Evolutionary conservation across 2,113 vertebrate species (phyloP).

Genomic region (Neoarius graeffei): DNA sequence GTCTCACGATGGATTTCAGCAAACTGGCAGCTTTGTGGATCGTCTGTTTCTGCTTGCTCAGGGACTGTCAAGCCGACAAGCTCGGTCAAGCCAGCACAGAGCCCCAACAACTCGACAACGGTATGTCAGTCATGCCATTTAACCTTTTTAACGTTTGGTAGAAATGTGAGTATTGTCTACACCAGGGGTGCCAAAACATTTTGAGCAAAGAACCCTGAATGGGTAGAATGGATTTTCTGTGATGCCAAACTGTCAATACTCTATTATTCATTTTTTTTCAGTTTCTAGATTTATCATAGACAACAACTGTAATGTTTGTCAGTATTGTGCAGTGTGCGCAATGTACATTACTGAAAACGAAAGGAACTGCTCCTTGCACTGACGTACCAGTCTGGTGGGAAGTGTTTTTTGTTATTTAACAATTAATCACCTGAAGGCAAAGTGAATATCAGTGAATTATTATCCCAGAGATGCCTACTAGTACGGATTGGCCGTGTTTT

Average conservation of each 20-base stretch:
- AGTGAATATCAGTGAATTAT: too few species aligned
- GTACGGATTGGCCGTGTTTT: too few species aligned
- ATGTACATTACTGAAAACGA: not conserved
- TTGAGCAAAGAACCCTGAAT: not conserved
- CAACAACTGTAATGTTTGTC: not conserved
- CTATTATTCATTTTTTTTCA: not conserved
- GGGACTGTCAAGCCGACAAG: slow-evolving; percentile 65
- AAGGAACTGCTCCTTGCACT: not conserved
- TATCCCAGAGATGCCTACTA: too few species aligned
- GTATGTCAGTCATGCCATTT: slow-evolving; percentile 61
- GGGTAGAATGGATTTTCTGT: not conserved
- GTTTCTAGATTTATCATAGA: not conserved
- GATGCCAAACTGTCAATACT: not conserved
- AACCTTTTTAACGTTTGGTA: not conserved
- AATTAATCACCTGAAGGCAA: too few species aligned
- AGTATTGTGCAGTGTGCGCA: not conserved
- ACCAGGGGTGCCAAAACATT: not conserved
- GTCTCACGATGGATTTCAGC: slow-evolving; percentile 70
- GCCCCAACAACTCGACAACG: slow-evolving; percentile 59
- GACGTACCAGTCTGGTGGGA: not conserved
- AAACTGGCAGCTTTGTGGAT: slow-evolving; percentile 69
- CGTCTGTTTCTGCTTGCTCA: slow-evolving; percentile 65
- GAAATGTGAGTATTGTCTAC: not conserved
- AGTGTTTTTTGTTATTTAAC: not conserved
- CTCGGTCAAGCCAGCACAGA: slow-evolving; percentile 53